Base-by-base conservation (phyloP, 2,113 vertebrate species). In the Bostrychus sinensis region DNA sequence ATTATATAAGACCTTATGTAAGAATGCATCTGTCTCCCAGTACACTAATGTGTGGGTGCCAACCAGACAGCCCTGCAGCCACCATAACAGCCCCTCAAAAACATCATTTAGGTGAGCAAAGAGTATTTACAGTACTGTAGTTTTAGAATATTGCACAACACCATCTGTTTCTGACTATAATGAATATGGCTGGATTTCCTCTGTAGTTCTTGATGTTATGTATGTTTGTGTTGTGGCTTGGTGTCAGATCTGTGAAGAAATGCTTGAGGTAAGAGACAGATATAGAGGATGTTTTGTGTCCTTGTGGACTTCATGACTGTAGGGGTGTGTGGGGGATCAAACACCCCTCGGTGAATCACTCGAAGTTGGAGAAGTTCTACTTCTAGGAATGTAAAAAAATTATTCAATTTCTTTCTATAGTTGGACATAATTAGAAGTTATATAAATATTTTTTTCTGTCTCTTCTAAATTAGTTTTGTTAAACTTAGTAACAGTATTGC, bases 1-100 rank as follows among this genome's bases (percentile, higher is more conserved):
- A 62, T 92, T 92, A 90, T 88, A 89, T 91, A 92, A 91, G 59
- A 65, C 51, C 74, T 93, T 92, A 89, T 78, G 80, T 91, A 93
- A 92, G 78, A 89, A 87, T 82, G 87, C 88, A 87, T 91, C 90
- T 92, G 89, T 88, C 87, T 89, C 81, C 76, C 83, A 66, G 82
- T 81, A 78, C 82, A 75, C 72, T 62, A 88, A 75, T 85, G 80
- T 85, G 84, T 89, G 87, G 85, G 86, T 87, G 86, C 84, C 73
- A 84, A 77, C 77, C 77, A 85, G 81, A 80, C 81, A 86, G 72
- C 68, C 64, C 80, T 64, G 56, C 72, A 83, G 71, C 78, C 70
- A 53, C 81, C 71, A 82, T 72, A 75, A 76, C 77, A 80, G 70
- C 53, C 72, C 72, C 70, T 77, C 72, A 73, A 71, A 85, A 81